Percentiles rank a stretch among this genome's conserved stretches.
These are phyloP conservation scores for Neuroterus valhalla DNA, from an alignment of 1,140 invertebrate genomes.

Conservation along the genomic window DNA sequence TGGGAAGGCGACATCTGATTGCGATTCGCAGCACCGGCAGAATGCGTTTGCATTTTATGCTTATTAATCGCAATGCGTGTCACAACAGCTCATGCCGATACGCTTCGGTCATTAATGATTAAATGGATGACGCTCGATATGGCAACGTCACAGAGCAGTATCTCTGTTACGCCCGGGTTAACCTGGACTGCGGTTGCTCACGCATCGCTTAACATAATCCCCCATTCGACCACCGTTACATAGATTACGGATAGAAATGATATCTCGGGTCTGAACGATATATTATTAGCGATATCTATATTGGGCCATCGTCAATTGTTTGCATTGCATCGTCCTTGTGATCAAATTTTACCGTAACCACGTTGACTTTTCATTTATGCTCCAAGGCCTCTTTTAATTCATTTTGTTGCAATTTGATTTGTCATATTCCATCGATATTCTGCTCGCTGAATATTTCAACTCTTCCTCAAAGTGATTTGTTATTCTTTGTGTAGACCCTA, in stretches of 20 bases:
- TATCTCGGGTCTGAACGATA: slow-evolving; percentile 43
- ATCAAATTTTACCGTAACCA: not conserved
- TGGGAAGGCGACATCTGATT: not conserved
- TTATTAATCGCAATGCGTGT: slow-evolving; percentile 66
- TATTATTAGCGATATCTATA: slow-evolving; percentile 5
- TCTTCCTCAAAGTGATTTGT: no score
- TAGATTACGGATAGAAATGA: slow-evolving; percentile 68
- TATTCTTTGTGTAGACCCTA: no score
- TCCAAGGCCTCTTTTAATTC: no score
- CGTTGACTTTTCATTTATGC: not conserved
- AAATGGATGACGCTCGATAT: slow-evolving; percentile 53
- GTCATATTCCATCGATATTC: no score
- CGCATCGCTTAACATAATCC: slow-evolving; percentile 73
- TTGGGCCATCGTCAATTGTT: not conserved
- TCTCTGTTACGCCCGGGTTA: slow-evolving; percentile 71
- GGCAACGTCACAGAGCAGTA: slow-evolving; percentile 68
- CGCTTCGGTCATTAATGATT: slow-evolving; percentile 47
- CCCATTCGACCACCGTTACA: slow-evolving; percentile 57
- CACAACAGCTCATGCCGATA: slow-evolving; percentile 40
- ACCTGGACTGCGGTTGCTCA: slow-evolving; percentile 69
- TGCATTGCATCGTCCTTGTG: not conserved
- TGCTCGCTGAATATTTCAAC: no score
- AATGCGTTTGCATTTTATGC: slow-evolving; percentile 57
- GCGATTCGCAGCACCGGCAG: no score
- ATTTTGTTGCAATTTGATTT: no score